These are phyloP conservation scores for Rhinogobio ventralis DNA, from an alignment of 2,797 vertebrate genomes.

Conservation along the genomic window DNA sequence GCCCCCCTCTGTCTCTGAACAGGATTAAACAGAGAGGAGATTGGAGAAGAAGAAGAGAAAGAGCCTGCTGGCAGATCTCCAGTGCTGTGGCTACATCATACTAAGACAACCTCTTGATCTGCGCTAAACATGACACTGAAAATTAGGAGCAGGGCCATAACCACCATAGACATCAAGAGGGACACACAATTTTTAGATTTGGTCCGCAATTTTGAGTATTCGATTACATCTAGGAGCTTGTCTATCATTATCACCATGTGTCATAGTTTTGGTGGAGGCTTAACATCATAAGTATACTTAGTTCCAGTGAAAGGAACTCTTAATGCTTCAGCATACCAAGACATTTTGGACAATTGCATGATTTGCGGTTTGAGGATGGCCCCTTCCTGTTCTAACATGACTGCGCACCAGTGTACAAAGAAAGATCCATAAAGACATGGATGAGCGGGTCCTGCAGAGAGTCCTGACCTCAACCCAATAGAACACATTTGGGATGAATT, in stretches of 20 bases:
- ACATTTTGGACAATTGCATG: too few relatives aligned
- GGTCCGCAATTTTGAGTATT: neutral
- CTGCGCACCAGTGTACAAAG: too few relatives aligned
- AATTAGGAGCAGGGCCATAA: slow-evolving; percentile 12
- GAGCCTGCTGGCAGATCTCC: slow-evolving; percentile 23
- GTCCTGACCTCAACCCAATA: too few relatives aligned
- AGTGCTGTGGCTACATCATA: slow-evolving; percentile 16
- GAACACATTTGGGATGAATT: too few relatives aligned
- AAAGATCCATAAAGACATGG: too few relatives aligned
- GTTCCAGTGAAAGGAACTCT: too few relatives aligned
- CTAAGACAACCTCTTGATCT: slow-evolving; percentile 34
- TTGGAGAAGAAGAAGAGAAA: slow-evolving; percentile 22
- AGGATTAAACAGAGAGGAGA: slow-evolving; percentile 45
- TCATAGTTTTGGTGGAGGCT: neutral
- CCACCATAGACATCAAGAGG: neutral
- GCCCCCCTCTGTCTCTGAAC: slow-evolving; percentile 31
- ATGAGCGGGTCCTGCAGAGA: too few relatives aligned
- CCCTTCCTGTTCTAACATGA: too few relatives aligned
- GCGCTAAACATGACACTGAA: slow-evolving; percentile 18
- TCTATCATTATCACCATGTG: neutral
- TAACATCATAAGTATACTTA: neutral
- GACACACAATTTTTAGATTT: neutral
- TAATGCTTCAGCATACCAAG: too few relatives aligned
- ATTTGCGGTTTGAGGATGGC: too few relatives aligned
- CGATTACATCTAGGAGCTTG: neutral